Conservation (phyloP, 2,888 invertebrate genomes). For the Drosophila helvetica region DNA sequence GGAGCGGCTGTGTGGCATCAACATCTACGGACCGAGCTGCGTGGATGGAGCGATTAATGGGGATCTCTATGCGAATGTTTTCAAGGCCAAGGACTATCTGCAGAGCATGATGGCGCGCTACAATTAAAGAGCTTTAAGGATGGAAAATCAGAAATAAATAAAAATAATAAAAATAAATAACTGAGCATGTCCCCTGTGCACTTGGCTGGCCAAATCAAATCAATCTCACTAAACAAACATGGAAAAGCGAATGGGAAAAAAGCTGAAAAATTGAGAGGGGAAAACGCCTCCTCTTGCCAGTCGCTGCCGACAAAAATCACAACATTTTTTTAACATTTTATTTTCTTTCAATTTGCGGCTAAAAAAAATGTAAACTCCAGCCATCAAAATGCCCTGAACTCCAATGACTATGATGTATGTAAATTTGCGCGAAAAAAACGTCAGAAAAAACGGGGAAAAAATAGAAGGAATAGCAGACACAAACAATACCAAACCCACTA, state of each 20-base stretch:
- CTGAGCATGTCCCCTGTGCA: conserved; percentile 15
- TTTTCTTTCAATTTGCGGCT: conserved; percentile 47
- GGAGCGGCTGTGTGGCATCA: conserved; percentile 50
- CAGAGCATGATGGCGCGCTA: conserved; percentile 1
- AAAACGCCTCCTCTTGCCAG: conserved; percentile 19
- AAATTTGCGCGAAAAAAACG: conserved; percentile 27
- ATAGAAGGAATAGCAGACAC: conserved; percentile 18
- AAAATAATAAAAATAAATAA: too few relatives aligned
- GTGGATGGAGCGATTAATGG: conserved; percentile 37
- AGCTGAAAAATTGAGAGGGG: conserved; percentile 13
- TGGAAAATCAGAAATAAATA: conserved; percentile 17
- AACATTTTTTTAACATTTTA: conserved; percentile 38
- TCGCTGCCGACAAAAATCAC: conserved; percentile 24
- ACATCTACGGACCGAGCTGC: conserved; percentile 51
- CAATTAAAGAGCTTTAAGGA: neutral
- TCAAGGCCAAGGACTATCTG: conserved; percentile 28
- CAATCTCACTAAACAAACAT: conserved; percentile 54
- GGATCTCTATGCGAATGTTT: conserved; percentile 52
- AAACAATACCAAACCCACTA: conserved; percentile 37
- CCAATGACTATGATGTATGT: conserved; percentile 48
- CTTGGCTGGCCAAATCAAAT: conserved; percentile 40
- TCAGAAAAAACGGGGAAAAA: conserved; percentile 4
- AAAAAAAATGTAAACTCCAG: conserved; percentile 37
- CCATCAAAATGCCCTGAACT: conserved; percentile 26
- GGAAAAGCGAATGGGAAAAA: conserved; percentile 21